A percentile compares a stretch with the other conserved stretches of the same genome.
Conservation (phyloP, 2,113 vertebrate genomes). For the Hypanus sabinus region DNA sequence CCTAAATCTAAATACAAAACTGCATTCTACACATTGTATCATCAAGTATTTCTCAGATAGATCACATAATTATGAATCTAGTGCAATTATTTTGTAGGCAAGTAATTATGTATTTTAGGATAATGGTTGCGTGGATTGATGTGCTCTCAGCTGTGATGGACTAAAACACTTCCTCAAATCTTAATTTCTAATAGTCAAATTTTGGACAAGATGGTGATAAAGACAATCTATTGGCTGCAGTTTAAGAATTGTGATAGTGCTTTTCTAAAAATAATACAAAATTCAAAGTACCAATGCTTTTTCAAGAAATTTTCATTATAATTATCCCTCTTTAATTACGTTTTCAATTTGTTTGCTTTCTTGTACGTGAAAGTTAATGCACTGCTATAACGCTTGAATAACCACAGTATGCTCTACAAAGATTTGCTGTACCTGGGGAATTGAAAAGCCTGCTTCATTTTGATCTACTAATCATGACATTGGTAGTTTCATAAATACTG, state of each 20-base stretch:
- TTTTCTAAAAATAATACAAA: neutral
- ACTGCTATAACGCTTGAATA: conserved; percentile 51
- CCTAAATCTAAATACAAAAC: neutral
- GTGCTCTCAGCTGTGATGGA: conserved; percentile 25
- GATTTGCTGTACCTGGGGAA: conserved; percentile 55
- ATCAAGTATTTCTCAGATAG: conserved; percentile 47
- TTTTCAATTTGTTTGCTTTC: conserved; percentile 51
- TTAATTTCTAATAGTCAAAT: neutral
- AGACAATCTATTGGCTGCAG: conserved; percentile 21
- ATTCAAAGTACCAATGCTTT: neutral
- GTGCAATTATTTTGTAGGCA: conserved; percentile 49
- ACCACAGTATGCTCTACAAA: conserved; percentile 60
- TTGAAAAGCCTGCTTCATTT: conserved; percentile 54
- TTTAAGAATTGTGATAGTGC: neutral
- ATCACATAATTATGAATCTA: conserved; percentile 48
- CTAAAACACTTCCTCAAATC: neutral
- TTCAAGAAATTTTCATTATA: conserved; percentile 15
- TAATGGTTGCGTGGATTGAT: conserved; percentile 38
- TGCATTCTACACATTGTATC: conserved; percentile 43
- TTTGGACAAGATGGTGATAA: neutral
- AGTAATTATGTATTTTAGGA: conserved; percentile 45
- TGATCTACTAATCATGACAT: conserved; percentile 63
- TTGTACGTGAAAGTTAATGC: conserved; percentile 50
- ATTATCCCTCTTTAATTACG: conserved; percentile 44
- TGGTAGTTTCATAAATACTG: conserved; percentile 74